Percentiles rank a stretch among this genome's conserved stretches.
Conservation (phyloP, 2,113 vertebrate species). For the Nesoenas mayeri region DNA sequence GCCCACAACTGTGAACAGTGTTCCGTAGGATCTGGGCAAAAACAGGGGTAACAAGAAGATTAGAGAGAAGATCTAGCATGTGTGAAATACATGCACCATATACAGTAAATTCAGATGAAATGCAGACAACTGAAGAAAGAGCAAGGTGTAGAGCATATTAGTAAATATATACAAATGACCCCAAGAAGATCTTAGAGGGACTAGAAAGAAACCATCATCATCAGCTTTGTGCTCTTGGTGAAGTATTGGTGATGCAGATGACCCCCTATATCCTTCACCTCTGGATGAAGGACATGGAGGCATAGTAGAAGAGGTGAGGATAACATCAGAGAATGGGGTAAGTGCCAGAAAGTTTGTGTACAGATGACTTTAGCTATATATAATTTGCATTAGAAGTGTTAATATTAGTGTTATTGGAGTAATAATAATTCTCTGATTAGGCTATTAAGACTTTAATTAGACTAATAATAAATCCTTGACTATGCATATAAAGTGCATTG, state of each 20-base stretch:
- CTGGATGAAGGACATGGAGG: background rate
- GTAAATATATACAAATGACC: background rate
- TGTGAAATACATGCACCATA: background rate
- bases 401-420: background rate
- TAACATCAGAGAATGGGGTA: background rate
- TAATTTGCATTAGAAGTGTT: background rate
- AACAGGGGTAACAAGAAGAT: background rate
- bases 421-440: background rate
- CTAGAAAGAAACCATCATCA: background rate
- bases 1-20: background rate
- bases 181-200: background rate
- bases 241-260: background rate
- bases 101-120: background rate
- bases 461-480: background rate
- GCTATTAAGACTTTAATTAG: background rate
- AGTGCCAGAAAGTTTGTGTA: background rate
- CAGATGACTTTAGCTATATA: background rate
- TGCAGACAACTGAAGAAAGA: background rate
- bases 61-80: background rate
- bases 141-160: background rate
- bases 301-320: background rate
- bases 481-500: background rate
- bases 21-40: background rate
- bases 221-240: background rate
- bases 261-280: background rate